Evolutionary conservation across 53 echinoderm and acorn worm species (phyloP).

Genomic region (Glandiceps talaboti): DNA sequence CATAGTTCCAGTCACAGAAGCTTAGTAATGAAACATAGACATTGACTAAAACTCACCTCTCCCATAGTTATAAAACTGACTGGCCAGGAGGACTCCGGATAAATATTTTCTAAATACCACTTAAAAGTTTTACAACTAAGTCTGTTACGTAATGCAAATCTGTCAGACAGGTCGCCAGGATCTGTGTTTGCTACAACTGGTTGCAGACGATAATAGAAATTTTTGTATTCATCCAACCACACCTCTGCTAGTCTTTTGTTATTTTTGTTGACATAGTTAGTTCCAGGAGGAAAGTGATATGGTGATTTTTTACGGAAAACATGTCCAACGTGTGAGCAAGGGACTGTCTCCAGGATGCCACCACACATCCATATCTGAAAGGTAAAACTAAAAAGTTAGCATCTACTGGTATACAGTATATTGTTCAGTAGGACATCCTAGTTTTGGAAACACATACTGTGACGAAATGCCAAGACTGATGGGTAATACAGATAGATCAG

Average conservation of each 20-base stretch:
- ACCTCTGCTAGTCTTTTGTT: conserved; percentile 55
- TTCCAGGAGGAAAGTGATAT: conserved; percentile 54
- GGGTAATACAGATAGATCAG: neutral
- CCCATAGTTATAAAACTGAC: conserved; percentile 97
- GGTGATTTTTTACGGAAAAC: conserved; percentile 60
- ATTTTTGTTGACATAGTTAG: conserved; percentile 56
- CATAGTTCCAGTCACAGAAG: too few relatives aligned
- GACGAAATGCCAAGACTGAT: neutral
- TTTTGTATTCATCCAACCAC: conserved; percentile 61
- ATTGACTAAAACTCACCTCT: conserved; percentile 86
- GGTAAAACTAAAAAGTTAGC: neutral
- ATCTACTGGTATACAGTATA: neutral
- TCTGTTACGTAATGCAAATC: conserved; percentile 41
- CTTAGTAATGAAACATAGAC: too few relatives aligned
- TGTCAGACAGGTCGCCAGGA: conserved; percentile 69
- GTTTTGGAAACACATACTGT: neutral
- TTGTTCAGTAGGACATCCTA: neutral
- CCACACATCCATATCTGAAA: conserved; percentile 53
- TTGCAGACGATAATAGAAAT: conserved; percentile 48
- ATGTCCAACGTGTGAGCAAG: conserved; percentile 57
- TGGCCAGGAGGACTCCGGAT: conserved; percentile 98
- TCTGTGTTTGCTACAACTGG: conserved; percentile 97
- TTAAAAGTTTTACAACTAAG: conserved; percentile 87
- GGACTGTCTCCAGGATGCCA: conserved; percentile 42
- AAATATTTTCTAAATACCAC: conserved; percentile 95